Evolutionary conservation across 2,113 vertebrate genomes (phyloP), one percentile per base, ranked within the genome.

Genomic region (Mus musculus): DNA sequence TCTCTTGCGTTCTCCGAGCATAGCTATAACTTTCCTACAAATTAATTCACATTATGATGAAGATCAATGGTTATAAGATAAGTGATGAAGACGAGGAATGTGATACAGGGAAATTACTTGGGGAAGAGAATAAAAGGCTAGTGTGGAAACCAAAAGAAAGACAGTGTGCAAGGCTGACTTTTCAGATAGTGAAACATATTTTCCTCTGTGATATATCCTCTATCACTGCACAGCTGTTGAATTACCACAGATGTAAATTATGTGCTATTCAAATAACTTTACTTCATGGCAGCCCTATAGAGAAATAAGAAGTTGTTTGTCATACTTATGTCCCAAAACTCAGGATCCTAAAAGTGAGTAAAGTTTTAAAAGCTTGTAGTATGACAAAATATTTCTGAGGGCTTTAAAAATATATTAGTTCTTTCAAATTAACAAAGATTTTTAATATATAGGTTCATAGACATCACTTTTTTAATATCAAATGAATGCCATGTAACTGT

Each of bases 21-120:
- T 72, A 95, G 86, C 39, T 88, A 65, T 88, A 94, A 81, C 89
- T 94, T 95, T 42, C 42, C 67, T 26, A 96, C 59, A 95, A 93
- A 92, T 93, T 91, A 93, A 95, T 91, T 97, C 67, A 92, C 12
- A 94, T 91, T 94, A 73, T 95, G 33, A n/a, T 93, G 77, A 93
- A 22, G 17, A 73, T 28, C 88, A 93, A 42, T 0, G 1, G 52
- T 54, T 89, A 28, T 72, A 90, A 80, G 89, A 88, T 9, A 75
- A 72, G 11, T 89, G 26, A 82, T 30, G 28, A 81, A 24, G 54
- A 91, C 69, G 39, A 89, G 17, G 30, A 88, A 90, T 73, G 0
- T 59, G 5, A 81, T 76, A 52, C 42, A 1, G 8, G 6, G 26
- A 94, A 26, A 71, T 17, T 39, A 85, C 24, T 30, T 26, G 65